Percentiles rank a stretch among this genome's conserved stretches.
These are phyloP conservation scores for Luperina nickerlii DNA, from an alignment of 2,888 invertebrate species.

Conservation along the genomic window DNA sequence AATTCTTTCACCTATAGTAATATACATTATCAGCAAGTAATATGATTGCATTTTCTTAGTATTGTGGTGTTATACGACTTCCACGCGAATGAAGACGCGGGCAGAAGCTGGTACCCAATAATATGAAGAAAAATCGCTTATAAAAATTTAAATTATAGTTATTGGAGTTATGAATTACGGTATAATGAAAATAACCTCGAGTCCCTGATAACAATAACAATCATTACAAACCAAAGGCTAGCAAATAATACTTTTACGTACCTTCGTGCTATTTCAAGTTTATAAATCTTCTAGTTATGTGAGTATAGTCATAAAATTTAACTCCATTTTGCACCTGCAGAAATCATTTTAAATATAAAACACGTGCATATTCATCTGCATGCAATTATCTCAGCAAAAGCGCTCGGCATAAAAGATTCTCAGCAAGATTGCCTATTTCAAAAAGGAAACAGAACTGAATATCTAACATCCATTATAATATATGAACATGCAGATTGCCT, in stretches of 20 bases:
- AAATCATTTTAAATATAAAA: slow-evolving; percentile 39
- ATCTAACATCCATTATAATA: slow-evolving; percentile 45
- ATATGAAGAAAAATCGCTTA: not conserved
- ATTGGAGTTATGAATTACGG: not conserved
- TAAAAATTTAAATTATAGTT: slow-evolving; percentile 3
- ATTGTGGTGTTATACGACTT: not conserved
- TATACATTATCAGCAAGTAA: not conserved
- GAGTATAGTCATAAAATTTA: not conserved
- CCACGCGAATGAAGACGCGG: not conserved
- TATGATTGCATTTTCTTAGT: not conserved
- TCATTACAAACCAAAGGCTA: too few relatives aligned
- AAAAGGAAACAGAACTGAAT: slow-evolving; percentile 63
- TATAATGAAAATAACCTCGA: not conserved
- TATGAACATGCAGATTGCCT: slow-evolving; percentile 49
- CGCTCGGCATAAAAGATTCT: slow-evolving; percentile 50
- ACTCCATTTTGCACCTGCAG: slow-evolving; percentile 9
- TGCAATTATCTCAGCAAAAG: slow-evolving; percentile 45
- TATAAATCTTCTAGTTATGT: not conserved
- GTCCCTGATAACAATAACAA: not conserved
- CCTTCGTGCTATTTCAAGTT: not conserved
- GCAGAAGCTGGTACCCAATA: not conserved
- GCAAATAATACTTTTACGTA: not conserved
- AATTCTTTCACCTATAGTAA: not conserved
- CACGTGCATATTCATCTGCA: slow-evolving; percentile 40
- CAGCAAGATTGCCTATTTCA: slow-evolving; percentile 63